Evolutionary conservation across 2,797 vertebrate species (phyloP), one percentile per base, ranked within the genome.

Genomic region (Sebastes diaconus): DNA sequence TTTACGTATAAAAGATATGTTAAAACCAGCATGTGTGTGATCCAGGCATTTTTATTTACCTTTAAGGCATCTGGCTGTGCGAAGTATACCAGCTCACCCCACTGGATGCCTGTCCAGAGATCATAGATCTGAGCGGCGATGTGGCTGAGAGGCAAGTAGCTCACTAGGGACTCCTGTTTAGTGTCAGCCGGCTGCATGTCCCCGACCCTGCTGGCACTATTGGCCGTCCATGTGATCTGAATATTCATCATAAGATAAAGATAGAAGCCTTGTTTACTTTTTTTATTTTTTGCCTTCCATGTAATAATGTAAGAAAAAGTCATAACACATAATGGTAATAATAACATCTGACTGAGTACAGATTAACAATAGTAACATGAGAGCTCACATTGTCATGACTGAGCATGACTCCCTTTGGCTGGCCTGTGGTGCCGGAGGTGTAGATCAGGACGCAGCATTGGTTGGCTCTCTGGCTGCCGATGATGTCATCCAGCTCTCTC

Each of bases 71-170:
- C 96, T 1, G 97, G 95, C 36, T 97, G 95, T 6, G 97, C 97
- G 87, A 98, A 98, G 92, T 95, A 97, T 55, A 97, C 94, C 77
- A 96, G 95, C 66, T 96, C 96, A 63, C 97, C 97, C 96, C 95
- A 97, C 77, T 96, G 95, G 89, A 97, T 97, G 39, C 96, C 96
- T 0, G 96, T 96, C 97, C 97, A 98, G 58, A 98, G 88, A 88
- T 97, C 97, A 6, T 96, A 97, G 20, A 98, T 97, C 92, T 98
- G 97, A 2, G 96, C 97, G 0, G 97, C 97, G 11, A 98, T 95
- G 75, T 98, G 97, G 90, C 97, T 97, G 77, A 98, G 96, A 0
- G 97, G 97, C 59, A 98, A 94, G 85, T 98, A 98, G 87, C 97
- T 98, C 82, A 98, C 96, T 9, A 97, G 91, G 3, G 93, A 93